A percentile compares a stretch with the other conserved stretches of the same genome.
phyloP scores from a whole-genome alignment of 2,797 vertebrate genomes.

The Vireo griseus region DNA sequence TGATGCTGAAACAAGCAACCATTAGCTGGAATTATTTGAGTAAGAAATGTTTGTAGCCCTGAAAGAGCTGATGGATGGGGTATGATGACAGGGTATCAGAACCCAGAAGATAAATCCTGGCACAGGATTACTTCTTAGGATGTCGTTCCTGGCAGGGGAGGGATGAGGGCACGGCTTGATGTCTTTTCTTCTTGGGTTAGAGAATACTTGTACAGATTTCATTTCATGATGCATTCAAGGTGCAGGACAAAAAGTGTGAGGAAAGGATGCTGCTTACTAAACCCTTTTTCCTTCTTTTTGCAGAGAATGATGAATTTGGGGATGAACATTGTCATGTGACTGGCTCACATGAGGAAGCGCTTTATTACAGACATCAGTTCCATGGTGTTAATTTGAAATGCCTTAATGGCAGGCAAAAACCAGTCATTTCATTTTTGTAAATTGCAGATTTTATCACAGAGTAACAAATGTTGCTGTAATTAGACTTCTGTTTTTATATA shows the following conservation, averaged over 20 bases:
- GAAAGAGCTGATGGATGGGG: background rate
- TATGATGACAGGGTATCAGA: background rate
- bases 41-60: background rate
- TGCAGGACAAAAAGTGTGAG: background rate
- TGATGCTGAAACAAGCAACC: background rate
- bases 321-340: conserved; percentile 88
- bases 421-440: conserved; percentile 90
- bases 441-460: conserved; percentile 90
- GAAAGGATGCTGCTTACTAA: conserved; percentile 23
- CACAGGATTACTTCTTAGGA: background rate
- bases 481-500: conserved; percentile 80
- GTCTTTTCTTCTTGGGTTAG: background rate
- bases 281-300: conserved; percentile 56
- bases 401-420: conserved; percentile 94
- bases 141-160: background rate
- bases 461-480: conserved; percentile 85
- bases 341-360: conserved; percentile 88
- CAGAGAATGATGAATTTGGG: conserved; percentile 87
- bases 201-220: background rate
- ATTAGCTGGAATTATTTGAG: background rate
- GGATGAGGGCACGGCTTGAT: background rate
- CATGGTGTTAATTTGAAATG: conserved; percentile 95
- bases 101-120: background rate
- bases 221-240: background rate
- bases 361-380: conserved; percentile 96